phyloP scores from a whole-genome alignment of 2,888 invertebrate species.

The Taphrorychus bicolor region DNA sequence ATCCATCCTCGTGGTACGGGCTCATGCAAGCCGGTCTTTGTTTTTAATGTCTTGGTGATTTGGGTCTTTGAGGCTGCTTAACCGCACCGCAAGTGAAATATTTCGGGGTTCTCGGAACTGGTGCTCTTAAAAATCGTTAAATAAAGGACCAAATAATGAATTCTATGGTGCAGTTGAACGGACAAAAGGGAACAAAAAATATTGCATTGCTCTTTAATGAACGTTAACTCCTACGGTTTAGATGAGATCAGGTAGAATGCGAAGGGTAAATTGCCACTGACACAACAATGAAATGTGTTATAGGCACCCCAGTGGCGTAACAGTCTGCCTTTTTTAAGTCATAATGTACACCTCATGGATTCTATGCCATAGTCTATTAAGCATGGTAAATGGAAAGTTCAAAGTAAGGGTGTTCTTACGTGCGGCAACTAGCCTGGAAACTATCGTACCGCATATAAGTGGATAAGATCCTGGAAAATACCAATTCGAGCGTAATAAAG shows the following conservation, averaged over 20 bases:
- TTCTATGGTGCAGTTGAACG: constrained; percentile 37
- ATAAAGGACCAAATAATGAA: constrained; percentile 41
- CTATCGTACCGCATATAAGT: background rate
- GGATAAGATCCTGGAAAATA: background rate
- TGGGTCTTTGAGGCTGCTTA: constrained; percentile 34
- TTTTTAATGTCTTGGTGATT: constrained; percentile 37
- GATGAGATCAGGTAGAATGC: constrained; percentile 47
- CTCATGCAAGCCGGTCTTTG: constrained; percentile 23
- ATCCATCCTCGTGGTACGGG: constrained; percentile 9
- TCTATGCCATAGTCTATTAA: background rate
- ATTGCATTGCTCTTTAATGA: constrained; percentile 52
- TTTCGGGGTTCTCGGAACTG: constrained; percentile 36
- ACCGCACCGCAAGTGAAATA: constrained; percentile 36
- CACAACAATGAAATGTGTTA: constrained; percentile 27
- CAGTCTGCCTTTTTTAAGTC: no score
- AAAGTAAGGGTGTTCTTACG: background rate
- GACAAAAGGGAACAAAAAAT: constrained; percentile 46
- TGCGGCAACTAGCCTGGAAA: background rate
- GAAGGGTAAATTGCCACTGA: constrained; percentile 41
- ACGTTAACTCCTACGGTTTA: constrained; percentile 48
- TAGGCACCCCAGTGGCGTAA: constrained; percentile 30
- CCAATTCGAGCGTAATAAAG: background rate
- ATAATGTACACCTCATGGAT: no score
- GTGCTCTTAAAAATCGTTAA: constrained; percentile 42
- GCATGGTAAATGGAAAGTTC: background rate